Conservation (phyloP, 2,113 vertebrate genomes). For the Platysteira castanea region DNA sequence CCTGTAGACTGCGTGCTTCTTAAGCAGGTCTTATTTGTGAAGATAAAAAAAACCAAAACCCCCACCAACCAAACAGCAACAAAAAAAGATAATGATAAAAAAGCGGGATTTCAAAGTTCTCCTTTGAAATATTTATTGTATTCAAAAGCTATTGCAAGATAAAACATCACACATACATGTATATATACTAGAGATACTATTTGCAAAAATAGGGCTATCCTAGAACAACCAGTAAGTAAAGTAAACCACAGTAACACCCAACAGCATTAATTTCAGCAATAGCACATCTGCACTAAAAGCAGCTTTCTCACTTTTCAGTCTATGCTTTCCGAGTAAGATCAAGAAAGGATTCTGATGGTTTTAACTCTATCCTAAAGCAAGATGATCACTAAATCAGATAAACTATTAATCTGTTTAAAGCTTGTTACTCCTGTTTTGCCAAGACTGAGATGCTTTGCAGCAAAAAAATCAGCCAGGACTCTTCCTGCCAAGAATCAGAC, state of each 20-base stretch:
- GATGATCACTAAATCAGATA: slow-evolving; percentile 54
- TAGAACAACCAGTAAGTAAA: background rate
- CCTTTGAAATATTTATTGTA: background rate
- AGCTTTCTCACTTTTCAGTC: background rate
- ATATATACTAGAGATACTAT: background rate
- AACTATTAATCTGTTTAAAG: slow-evolving; percentile 64
- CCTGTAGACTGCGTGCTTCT: background rate
- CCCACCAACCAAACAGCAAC: accelerated
- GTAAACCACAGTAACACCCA: background rate
- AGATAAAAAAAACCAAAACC: background rate
- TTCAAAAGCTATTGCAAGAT: background rate
- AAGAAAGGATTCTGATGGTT: slow-evolving; percentile 27
- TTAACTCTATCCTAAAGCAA: slow-evolving; percentile 47
- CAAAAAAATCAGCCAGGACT: background rate
- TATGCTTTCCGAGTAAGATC: background rate
- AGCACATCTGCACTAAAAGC: background rate
- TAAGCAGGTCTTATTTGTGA: background rate
- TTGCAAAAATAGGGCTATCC: background rate
- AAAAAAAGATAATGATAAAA: background rate
- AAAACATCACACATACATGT: background rate
- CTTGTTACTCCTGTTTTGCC: slow-evolving; percentile 37
- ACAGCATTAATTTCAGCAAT: background rate
- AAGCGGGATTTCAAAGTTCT: background rate
- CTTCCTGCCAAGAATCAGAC: slow-evolving; percentile 33
- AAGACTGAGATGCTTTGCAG: slow-evolving; percentile 23